Base-by-base conservation (phyloP, 2,888 invertebrate genomes). In the Drosophila heteroneura region DNA sequence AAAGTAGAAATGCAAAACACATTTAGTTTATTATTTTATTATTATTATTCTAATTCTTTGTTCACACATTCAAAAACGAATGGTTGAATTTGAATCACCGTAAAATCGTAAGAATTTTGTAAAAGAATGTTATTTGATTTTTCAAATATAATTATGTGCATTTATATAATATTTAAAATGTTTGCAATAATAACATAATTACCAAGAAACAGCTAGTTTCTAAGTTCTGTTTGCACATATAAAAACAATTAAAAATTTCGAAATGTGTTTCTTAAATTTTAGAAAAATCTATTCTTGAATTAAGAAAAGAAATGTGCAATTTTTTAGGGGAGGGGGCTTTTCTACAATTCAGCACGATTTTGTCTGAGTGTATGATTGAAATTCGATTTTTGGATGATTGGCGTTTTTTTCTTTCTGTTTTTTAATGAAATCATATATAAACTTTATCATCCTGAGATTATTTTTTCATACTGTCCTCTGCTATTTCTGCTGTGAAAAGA, bases 301-400 rank as follows among this genome's bases (percentile, higher is more conserved):
- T 19, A 39, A 39, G 39, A 39, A n/a, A n/a, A 9, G 37, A 9
- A 3, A 19, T 0, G 0, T 6, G 3, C 1, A 1, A 9, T 1
- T 39, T 39, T n/a, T 4, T 4, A 7, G n/a, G 5, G 5, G 3
- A 19, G 10, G 14, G 14, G 2, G 35, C 5, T 14, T 35, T 35
- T 14, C 14, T 14, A 35, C 35, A 35, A 35, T 35, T 35, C 35
- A 14, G 14, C 1, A 5, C 14, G 5, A 35, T 16, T 35, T 14
- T 35, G 35, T 14, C 5, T 35, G 12, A 33, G 5, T 14, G 35
- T 35, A 14, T 14, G 35, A 35, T 39, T 19, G 6, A 39, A 39
- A 39, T 19, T 19, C 7, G 7, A 39, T 39, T 39, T 39, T 19
- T 35, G 19, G 7, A 39, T 39, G 19, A 39, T 0, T 3, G 7